Conservation (phyloP, 1,140 invertebrate species). For the Euura lappo region DNA sequence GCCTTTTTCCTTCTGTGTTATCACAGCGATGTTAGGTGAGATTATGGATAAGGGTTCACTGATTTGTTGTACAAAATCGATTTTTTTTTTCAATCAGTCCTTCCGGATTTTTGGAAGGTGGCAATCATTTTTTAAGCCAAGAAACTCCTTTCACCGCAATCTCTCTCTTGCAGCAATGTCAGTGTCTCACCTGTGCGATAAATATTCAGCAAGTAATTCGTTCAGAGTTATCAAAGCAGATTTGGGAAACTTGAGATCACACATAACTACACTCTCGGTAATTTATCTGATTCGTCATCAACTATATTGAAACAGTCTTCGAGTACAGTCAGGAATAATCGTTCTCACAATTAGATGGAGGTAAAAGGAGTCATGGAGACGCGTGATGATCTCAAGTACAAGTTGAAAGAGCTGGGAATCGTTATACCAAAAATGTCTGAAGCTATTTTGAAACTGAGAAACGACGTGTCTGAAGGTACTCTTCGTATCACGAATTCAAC, state of each 20-base stretch:
- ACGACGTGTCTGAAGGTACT: conserved; percentile 52
- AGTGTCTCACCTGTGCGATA: conserved; percentile 50
- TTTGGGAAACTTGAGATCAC: conserved; percentile 39
- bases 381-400: conserved; percentile 44
- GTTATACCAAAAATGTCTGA: conserved; percentile 52
- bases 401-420: conserved; percentile 43
- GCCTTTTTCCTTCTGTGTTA: conserved; percentile 43
- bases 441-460: conserved; percentile 45
- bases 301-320: not conserved
- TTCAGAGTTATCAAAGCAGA: conserved; percentile 48
- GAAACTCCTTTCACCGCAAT: not conserved
- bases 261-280: conserved; percentile 50
- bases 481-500: conserved; percentile 21
- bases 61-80: too few relatives aligned
- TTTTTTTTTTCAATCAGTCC: too few relatives aligned
- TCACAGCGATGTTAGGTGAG: conserved; percentile 49
- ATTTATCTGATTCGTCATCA: conserved; percentile 5
- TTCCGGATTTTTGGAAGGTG: too few relatives aligned
- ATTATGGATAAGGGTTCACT: not conserved
- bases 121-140: too few relatives aligned
- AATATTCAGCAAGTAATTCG: conserved; percentile 46
- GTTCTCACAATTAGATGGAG: conserved; percentile 39
- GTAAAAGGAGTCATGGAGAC: conserved; percentile 46
- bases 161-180: conserved; percentile 44
- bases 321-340: not conserved